Evolutionary conservation across 1,140 invertebrate species (phyloP), one percentile per base, ranked within the genome.

Genomic region (Harlomillsia oculata): DNA sequence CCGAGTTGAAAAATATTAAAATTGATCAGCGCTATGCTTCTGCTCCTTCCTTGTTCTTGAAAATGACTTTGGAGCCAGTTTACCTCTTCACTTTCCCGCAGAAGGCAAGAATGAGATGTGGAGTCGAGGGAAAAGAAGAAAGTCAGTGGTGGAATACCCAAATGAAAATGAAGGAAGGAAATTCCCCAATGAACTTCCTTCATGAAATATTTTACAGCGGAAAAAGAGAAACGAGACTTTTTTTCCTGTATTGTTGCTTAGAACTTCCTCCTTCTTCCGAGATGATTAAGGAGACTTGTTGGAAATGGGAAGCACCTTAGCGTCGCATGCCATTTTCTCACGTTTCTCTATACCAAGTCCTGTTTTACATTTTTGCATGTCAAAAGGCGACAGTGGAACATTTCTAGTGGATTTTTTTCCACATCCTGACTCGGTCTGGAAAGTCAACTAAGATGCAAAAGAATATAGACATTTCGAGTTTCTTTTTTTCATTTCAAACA

Each of bases 1-100:
- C 36, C 45, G 45, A 48, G 45, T 32, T 50, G 34, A 30, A 39
- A 49, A 39, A 50, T 50, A 50, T 50, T 50, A 50, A 50, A 50
- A 50, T 50, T 50, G 48, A 50, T 50, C 48, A 37, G 48, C 36
- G 16, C 21, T 37, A n/a, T 37, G n/a, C 23, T 50, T 50, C 48
- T 49, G 1, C 32, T 50, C 11, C 23, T 37, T 21, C 16, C 45
- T 32, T 28, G 44, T n/a, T n/a, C n/a, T n/a, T n/a, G n/a, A n/a
- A n/a, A n/a, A n/a, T n/a, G n/a, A n/a, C n/a, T n/a, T n/a, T n/a
- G n/a, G n/a, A n/a, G n/a, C n/a, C n/a, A n/a, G n/a, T n/a, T n/a
- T n/a, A n/a, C n/a, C n/a, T n/a, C n/a, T n/a, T n/a, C n/a, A n/a
- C n/a, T n/a, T 14, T 34, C n/a, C n/a, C n/a, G n/a, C n/a, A n/a